Evolutionary conservation across 2,113 vertebrate species (phyloP).

Genomic region (Petroica traversi): DNA sequence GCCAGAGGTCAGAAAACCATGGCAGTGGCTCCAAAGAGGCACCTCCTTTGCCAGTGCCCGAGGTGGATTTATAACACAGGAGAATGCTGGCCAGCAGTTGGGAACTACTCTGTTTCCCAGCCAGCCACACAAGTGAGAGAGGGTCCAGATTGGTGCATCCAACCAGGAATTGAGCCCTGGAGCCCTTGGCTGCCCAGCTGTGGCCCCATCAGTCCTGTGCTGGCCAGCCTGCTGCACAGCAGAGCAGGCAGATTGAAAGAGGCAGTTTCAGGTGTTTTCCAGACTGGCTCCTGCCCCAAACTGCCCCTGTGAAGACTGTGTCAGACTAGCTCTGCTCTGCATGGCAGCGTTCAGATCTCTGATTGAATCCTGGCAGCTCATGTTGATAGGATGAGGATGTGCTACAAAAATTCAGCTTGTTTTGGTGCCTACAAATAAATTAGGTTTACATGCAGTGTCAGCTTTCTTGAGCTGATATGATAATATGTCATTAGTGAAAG

Average conservation of each 20-base stretch:
- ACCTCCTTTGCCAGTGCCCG: neutral
- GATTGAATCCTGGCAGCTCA: neutral
- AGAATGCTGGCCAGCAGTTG: neutral
- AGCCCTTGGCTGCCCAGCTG: neutral
- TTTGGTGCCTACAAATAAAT: neutral
- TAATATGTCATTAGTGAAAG: neutral
- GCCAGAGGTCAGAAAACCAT: neutral
- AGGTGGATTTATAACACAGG: neutral
- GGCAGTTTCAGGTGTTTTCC: neutral
- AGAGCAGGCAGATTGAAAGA: neutral
- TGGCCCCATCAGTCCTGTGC: neutral
- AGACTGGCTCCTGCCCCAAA: neutral
- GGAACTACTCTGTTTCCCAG: neutral
- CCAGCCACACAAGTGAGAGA: neutral
- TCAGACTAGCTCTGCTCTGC: neutral
- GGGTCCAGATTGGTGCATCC: neutral
- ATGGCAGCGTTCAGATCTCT: rapidly evolving
- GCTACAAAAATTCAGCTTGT: neutral
- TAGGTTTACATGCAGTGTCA: neutral
- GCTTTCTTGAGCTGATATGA: too few species aligned
- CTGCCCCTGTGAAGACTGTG: neutral
- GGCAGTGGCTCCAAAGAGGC: neutral
- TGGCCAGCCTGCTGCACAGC: rapidly evolving
- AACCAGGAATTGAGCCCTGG: neutral
- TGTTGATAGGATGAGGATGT: neutral